Evolutionary conservation across 1,140 invertebrate genomes (phyloP).

Genomic region (Rhopalosiphum padi): DNA sequence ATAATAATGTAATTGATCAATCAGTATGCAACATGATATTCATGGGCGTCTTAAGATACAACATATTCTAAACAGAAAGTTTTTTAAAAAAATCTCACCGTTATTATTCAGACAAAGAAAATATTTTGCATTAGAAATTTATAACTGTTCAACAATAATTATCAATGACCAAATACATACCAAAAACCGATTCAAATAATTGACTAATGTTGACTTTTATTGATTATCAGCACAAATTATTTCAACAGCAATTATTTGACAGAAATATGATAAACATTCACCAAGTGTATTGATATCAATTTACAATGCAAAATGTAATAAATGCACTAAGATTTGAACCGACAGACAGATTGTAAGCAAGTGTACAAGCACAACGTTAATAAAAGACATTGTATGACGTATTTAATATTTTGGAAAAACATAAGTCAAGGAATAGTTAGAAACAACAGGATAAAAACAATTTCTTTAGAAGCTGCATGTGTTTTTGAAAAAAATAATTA

Average conservation of each 20-base stretch:
- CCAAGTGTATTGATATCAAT: slow-evolving; percentile 10
- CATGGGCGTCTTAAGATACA: neutral
- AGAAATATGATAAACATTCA: neutral
- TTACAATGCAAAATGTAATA: neutral
- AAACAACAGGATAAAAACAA: neutral
- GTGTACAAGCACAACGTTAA: neutral
- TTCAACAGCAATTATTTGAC: neutral
- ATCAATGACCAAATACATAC: neutral
- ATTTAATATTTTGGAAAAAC: neutral
- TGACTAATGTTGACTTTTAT: neutral
- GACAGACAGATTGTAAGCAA: slow-evolving; percentile 40
- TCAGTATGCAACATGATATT: neutral
- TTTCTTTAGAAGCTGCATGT: neutral
- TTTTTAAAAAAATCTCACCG: neutral
- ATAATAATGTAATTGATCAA: neutral
- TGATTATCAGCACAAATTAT: neutral
- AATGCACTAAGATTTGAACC: slow-evolving; percentile 8
- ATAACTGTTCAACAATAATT: neutral
- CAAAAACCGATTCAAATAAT: neutral
- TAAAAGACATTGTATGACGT: neutral
- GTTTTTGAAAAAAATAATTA: neutral
- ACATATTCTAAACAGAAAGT: too few relatives aligned
- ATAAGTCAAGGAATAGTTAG: neutral
- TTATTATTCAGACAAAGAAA: neutral
- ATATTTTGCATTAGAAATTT: neutral